Conservation (phyloP, 2,888 invertebrate species). For the Drosophila algonquin region DNA sequence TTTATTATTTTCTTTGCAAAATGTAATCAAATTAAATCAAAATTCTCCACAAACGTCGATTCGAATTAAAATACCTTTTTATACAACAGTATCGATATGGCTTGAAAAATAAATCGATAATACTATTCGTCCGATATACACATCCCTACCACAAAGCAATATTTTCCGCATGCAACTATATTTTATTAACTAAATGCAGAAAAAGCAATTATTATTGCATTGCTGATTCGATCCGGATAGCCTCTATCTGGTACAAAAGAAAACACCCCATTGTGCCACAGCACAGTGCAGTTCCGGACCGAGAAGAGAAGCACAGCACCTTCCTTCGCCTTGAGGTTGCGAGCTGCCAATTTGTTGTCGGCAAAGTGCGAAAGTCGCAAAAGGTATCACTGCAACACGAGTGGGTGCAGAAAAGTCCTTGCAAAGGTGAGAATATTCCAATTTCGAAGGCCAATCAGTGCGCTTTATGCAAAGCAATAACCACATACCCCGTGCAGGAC, state of each 20-base stretch:
- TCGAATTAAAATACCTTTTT: too few relatives aligned
- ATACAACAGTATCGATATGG: background rate
- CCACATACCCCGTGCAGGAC: slow-evolving; percentile 2
- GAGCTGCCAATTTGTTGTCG: slow-evolving; percentile 23
- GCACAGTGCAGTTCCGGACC: background rate
- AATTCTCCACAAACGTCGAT: too few relatives aligned
- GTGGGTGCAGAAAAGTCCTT: background rate
- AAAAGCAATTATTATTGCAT: slow-evolving; percentile 13
- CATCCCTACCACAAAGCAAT: slow-evolving; percentile 38
- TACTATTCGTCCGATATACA: slow-evolving; percentile 6
- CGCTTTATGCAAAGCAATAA: background rate
- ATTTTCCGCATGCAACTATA: slow-evolving; percentile 41
- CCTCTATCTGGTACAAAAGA: background rate
- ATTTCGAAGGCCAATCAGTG: background rate
- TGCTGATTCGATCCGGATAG: slow-evolving; percentile 11
- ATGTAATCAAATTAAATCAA: too few relatives aligned
- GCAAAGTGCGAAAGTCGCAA: slow-evolving; percentile 22
- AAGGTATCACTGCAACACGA: slow-evolving; percentile 1
- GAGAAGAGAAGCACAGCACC: background rate
- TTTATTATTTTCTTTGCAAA: too few relatives aligned
- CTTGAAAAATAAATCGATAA: slow-evolving; percentile 1
- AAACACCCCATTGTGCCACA: background rate
- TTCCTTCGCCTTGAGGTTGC: slow-evolving; percentile 23
- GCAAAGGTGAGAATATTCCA: background rate
- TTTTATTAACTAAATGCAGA: slow-evolving; percentile 20